phyloP scores from a whole-genome alignment of 1,140 invertebrate species.

The Leptonema lineaticorne region DNA sequence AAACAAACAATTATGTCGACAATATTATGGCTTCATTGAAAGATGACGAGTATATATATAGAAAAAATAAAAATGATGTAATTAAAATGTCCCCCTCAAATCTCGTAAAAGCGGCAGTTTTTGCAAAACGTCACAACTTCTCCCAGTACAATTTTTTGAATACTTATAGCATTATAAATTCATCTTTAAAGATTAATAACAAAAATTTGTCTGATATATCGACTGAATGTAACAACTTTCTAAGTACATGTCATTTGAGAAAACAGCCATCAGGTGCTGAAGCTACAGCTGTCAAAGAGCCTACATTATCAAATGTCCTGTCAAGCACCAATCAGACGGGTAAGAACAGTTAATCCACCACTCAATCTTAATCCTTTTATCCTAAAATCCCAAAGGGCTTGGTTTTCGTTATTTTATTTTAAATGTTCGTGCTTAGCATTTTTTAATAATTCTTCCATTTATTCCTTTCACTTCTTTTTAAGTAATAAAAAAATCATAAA shows the following conservation, averaged over 20 bases:
- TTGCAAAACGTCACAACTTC: slow-evolving; percentile 61
- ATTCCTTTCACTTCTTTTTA: too few relatives aligned
- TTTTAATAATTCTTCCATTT: slow-evolving; percentile 3
- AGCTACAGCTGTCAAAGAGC: slow-evolving; percentile 42
- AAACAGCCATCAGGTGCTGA: slow-evolving; percentile 45
- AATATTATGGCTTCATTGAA: background rate
- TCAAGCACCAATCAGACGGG: slow-evolving; percentile 61
- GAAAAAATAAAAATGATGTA: background rate
- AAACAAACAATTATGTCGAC: slow-evolving; percentile 3
- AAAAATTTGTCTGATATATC: background rate
- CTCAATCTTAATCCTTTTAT: slow-evolving; percentile 26
- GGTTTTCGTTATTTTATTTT: slow-evolving; percentile 33
- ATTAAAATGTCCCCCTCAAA: slow-evolving; percentile 60
- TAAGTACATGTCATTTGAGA: slow-evolving; percentile 43
- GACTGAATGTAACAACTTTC: slow-evolving; percentile 31
- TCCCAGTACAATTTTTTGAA: slow-evolving; percentile 39
- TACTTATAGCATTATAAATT: slow-evolving; percentile 3
- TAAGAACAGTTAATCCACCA: slow-evolving; percentile 55
- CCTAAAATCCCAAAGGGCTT: slow-evolving; percentile 25
- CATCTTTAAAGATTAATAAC: slow-evolving; percentile 2
- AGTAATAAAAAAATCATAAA: too few relatives aligned
- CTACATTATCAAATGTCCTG: slow-evolving; percentile 44
- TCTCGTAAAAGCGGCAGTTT: slow-evolving; percentile 66
- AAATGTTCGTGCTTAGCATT: slow-evolving; percentile 17
- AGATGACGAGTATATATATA: background rate